Evolutionary conservation across 2,113 vertebrate species (phyloP).

Genomic region (Syngnathus scovelli): DNA sequence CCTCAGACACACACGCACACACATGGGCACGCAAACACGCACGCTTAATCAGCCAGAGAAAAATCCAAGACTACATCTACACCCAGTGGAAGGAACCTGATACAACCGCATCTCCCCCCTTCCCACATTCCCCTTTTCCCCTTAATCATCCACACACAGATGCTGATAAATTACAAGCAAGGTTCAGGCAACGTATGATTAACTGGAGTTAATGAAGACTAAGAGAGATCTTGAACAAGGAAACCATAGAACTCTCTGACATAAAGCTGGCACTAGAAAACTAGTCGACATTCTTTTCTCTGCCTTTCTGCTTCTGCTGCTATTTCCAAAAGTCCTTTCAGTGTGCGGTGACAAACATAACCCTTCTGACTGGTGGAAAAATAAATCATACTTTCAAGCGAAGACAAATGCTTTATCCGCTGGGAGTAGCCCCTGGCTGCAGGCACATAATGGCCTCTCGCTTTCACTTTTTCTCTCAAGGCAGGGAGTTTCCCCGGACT

Average conservation of each 20-base stretch:
- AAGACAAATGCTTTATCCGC: slow-evolving; percentile 69
- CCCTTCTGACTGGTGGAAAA: slow-evolving; percentile 65
- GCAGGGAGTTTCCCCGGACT: slow-evolving; percentile 59
- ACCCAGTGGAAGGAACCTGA: slow-evolving; percentile 72
- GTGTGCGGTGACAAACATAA: slow-evolving; percentile 66
- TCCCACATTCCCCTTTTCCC: slow-evolving; percentile 24
- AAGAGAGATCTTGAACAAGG: slow-evolving; percentile 57
- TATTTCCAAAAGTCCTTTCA: slow-evolving; percentile 64
- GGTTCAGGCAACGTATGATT: slow-evolving; percentile 55
- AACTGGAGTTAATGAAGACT: slow-evolving; percentile 62
- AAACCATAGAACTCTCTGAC: slow-evolving; percentile 46
- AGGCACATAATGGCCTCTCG: slow-evolving; percentile 63
- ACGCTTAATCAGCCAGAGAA: slow-evolving; percentile 67
- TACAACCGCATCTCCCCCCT: slow-evolving; percentile 54
- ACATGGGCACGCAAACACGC: slow-evolving; percentile 34
- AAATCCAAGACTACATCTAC: slow-evolving; percentile 75
- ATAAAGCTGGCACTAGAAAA: slow-evolving; percentile 37
- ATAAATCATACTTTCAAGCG: slow-evolving; percentile 73
- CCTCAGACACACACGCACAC: slow-evolving; percentile 28
- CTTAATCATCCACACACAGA: slow-evolving; percentile 58
- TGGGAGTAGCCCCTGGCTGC: slow-evolving; percentile 60
- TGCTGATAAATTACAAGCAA: slow-evolving; percentile 57
- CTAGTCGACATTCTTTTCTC: slow-evolving; percentile 9
- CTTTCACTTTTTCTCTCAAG: slow-evolving; percentile 41
- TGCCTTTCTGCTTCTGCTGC: slow-evolving; percentile 51